A percentile compares a stretch with the other conserved stretches of the same genome.
Evolutionary conservation across 1,140 invertebrate species (phyloP).

Genomic region (Ctenoplectra terminalis): DNA sequence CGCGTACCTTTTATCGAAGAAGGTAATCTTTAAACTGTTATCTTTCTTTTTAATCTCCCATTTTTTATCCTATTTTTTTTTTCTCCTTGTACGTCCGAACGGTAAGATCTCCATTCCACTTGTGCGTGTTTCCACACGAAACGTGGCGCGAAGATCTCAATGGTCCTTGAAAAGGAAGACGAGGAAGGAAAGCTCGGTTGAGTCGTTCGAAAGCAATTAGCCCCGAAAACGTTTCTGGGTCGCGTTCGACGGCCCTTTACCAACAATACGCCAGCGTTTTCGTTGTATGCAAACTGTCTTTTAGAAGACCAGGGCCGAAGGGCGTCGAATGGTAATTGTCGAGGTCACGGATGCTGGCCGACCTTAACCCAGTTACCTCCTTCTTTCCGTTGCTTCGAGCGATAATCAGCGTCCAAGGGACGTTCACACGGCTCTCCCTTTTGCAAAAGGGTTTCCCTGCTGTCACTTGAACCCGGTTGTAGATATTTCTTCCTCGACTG

Average conservation of each 20-base stretch:
- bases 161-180: not conserved
- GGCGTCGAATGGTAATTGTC: conserved; percentile 64
- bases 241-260: conserved; percentile 53
- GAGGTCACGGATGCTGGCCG: conserved; percentile 61
- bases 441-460: conserved; percentile 6
- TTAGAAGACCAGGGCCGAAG: conserved; percentile 39
- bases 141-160: not conserved
- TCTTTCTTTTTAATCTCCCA: no score
- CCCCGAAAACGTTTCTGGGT: conserved; percentile 56
- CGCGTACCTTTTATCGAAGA: no score
- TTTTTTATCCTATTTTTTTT: no score
- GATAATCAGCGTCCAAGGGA: conserved; percentile 51
- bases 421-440: conserved; percentile 34
- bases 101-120: not conserved
- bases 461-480: not conserved
- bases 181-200: not conserved
- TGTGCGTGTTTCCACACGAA: no score
- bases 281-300: conserved; percentile 66
- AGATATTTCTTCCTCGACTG: not conserved
- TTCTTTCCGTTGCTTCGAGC: conserved; percentile 54
- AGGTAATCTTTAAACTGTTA: no score
- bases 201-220: conserved; percentile 60
- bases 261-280: conserved; percentile 57
- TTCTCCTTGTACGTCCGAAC: no score
- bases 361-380: conserved; percentile 69